Conservation (phyloP, 2,888 invertebrate genomes). For the Nebria salina region DNA sequence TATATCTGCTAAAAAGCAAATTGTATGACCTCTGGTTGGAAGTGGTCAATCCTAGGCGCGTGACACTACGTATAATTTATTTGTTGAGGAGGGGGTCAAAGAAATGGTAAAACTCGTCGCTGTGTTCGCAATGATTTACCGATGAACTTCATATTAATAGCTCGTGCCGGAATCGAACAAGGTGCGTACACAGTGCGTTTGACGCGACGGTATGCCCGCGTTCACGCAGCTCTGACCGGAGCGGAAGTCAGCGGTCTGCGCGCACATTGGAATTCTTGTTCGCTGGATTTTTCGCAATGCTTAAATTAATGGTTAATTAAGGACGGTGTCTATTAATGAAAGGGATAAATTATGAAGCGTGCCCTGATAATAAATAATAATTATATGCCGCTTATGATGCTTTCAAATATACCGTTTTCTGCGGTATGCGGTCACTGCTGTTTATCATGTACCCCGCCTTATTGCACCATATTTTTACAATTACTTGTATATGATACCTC, state of each 20-base stretch:
- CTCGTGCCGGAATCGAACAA: conserved; percentile 18
- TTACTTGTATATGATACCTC: conserved; percentile 12
- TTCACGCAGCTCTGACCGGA: neutral
- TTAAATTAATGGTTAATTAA: conserved; percentile 47
- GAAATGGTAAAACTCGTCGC: conserved; percentile 13
- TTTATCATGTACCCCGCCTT: conserved; percentile 36
- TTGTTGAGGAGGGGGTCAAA: neutral
- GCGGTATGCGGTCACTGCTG: conserved; percentile 32
- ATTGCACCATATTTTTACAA: neutral
- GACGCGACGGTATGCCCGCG: neutral
- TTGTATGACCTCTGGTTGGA: neutral
- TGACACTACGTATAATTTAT: neutral
- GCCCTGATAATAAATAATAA: conserved; percentile 47
- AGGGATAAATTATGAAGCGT: conserved; percentile 47
- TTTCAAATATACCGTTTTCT: conserved; percentile 35
- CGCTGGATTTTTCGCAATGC: conserved; percentile 22
- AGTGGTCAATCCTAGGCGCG: neutral
- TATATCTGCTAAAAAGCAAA: too few relatives aligned
- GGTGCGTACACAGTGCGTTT: conserved; percentile 10
- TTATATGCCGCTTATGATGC: conserved; percentile 40
- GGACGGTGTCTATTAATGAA: conserved; percentile 47
- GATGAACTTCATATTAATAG: conserved; percentile 8
- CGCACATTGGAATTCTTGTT: conserved; percentile 26
- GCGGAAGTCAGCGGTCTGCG: conserved; percentile 29
- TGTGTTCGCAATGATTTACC: conserved; percentile 10